Conservation (phyloP, 2,888 invertebrate species). For the Pristionchus mayeri region DNA sequence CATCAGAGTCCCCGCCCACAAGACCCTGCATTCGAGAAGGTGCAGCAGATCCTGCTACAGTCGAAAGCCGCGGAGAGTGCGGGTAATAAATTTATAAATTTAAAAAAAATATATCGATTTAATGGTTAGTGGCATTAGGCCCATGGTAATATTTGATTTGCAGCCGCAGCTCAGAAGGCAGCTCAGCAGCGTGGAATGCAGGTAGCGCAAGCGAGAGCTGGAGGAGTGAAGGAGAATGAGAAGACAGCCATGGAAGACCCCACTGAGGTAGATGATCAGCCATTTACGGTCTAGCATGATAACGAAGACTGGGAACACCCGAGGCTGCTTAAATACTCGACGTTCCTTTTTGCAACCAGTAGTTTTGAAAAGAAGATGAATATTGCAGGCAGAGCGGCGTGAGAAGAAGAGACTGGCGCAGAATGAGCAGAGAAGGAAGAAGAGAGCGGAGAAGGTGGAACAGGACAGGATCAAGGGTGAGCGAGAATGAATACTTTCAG, state of each 20-base stretch:
- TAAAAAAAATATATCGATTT: too few species aligned
- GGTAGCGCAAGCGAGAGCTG: not conserved
- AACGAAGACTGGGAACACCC: too few species aligned
- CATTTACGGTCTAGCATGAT: too few species aligned
- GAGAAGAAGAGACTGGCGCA: constrained; percentile 19
- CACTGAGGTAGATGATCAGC: not conserved
- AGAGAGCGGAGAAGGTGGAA: not conserved
- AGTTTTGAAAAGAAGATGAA: too few species aligned
- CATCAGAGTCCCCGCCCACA: not conserved
- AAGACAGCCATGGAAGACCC: not conserved
- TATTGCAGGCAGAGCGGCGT: not conserved
- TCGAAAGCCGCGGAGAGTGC: not conserved
- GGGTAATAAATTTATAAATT: not conserved
- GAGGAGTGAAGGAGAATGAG: not conserved
- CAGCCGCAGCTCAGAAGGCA: not conserved
- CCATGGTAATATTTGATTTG: too few species aligned
- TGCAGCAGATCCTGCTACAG: not conserved
- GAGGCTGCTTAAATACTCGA: too few species aligned
- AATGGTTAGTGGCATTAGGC: too few species aligned
- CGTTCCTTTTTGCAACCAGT: too few species aligned
- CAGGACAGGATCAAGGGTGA: not conserved
- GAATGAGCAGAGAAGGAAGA: constrained; percentile 22
- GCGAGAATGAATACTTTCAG: not conserved
- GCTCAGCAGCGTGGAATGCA: not conserved
- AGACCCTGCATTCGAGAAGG: not conserved